Evolutionary conservation across 2,113 vertebrate genomes (phyloP), one percentile per base, ranked within the genome.

Genomic region (Anhinga anhinga): DNA sequence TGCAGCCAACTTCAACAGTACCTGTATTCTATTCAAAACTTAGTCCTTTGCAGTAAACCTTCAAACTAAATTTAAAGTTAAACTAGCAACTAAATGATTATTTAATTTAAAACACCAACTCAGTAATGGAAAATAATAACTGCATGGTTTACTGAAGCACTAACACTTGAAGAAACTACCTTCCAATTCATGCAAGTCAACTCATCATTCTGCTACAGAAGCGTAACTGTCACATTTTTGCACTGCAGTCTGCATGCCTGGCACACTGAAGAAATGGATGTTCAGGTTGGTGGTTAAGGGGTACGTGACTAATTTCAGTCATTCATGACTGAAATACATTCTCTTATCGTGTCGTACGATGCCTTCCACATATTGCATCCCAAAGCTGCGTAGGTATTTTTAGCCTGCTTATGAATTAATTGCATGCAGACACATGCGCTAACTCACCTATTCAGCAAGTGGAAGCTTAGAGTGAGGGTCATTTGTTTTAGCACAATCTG

Each of bases 401-500:
- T 58, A 83, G 30, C 50, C 71, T 85, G 38, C 27, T 80, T 92
- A 81, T 40, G 29, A 93, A 86, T 86, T 85, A 88, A 81, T 78
- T 71, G n/a, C 32, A 52, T 80, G 62, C 69, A 85, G 36, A 62
- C 20, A 47, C 61, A 85, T 44, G 29, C 17, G 47, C 11, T 22
- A 88, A 30, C 53, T 83, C 88, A 94, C 15, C 5, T 81, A 70
- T 84, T 95, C 58, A 95, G 80, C 36, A 90, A 95, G 45, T 67
- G 32, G 18, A 44, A 91, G 32, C 27, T 96, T 87, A 85, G 34
- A 89, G n/a, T 36, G 27, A 86, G 38, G 50, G 82, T 72, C 52
- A 87, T 94, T 95, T 89, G 14, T 76, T 91, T 87, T 55, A 95
- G 27, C 30, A n/a, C 38, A 92, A 91, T 82, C 87, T 92, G 25